phyloP scores from a whole-genome alignment of 2,797 vertebrate genomes.

The Cynopterus sphinx region DNA sequence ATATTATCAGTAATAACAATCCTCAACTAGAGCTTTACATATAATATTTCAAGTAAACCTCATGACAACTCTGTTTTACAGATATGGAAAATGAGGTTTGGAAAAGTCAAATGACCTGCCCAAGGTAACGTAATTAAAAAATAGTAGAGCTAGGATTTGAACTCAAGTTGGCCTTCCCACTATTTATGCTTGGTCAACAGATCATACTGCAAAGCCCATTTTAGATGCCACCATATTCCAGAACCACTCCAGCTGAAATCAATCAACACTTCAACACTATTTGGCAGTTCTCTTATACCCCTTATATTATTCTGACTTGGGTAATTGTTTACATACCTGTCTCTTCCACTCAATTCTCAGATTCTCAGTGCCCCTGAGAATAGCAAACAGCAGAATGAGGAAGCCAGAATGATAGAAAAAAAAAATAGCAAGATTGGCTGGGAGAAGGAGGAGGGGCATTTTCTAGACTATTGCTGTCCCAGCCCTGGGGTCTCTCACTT shows the following conservation, averaged over 20 bases:
- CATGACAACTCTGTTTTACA: neutral
- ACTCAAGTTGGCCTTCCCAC: neutral
- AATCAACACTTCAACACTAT: neutral
- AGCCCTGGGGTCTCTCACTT: neutral
- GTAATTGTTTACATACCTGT: neutral
- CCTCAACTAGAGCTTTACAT: neutral
- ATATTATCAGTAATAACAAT: neutral
- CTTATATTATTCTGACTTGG: neutral
- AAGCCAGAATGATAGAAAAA: neutral
- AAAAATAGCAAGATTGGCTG: neutral
- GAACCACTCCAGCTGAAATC: neutral
- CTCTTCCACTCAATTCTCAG: neutral
- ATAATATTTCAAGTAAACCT: neutral
- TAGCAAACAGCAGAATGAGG: neutral
- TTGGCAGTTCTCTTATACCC: neutral
- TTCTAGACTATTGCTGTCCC: neutral
- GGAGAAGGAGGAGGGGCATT: neutral
- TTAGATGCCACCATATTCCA: neutral
- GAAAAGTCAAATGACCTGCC: neutral
- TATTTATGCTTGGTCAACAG: neutral
- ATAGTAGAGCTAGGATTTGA: neutral
- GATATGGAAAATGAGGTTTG: neutral
- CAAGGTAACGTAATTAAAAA: neutral
- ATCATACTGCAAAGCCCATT: neutral
- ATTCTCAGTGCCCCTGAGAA: neutral